A percentile compares a stretch with the other conserved stretches of the same genome.
These are phyloP conservation scores for Perca schrenkii DNA, from an alignment of 2,113 vertebrate species.

Conservation along the genomic window DNA sequence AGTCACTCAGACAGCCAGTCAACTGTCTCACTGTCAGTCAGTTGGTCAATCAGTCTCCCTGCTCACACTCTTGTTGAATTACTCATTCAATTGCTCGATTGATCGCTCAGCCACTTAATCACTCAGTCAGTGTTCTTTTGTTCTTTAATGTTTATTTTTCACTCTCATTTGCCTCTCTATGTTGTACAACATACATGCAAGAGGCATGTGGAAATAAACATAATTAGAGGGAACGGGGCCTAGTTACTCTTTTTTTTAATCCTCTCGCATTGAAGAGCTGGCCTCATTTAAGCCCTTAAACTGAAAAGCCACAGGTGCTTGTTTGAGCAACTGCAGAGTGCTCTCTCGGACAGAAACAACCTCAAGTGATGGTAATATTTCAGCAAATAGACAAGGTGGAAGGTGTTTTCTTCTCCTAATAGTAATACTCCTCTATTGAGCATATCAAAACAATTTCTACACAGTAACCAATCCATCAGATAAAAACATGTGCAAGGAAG, in stretches of 20 bases:
- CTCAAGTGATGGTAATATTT: conserved; percentile 12
- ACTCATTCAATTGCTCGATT: conserved; percentile 48
- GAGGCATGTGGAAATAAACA: neutral
- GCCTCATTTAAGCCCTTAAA: neutral
- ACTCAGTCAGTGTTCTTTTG: conserved; percentile 1
- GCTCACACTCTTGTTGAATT: conserved; percentile 26
- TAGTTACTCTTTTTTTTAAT: neutral
- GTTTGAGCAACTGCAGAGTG: conserved; percentile 23
- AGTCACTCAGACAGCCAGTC: conserved; percentile 64
- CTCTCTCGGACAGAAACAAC: conserved; percentile 25
- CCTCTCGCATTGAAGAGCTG: neutral
- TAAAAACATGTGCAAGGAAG: too few relatives aligned
- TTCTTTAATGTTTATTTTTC: neutral
- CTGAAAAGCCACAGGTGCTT: conserved; percentile 24
- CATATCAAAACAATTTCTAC: too few relatives aligned
- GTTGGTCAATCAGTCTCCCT: conserved; percentile 17
- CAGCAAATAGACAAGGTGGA: neutral
- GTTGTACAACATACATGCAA: neutral
- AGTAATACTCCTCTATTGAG: neutral
- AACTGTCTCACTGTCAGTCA: conserved; percentile 62
- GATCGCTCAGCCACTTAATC: conserved; percentile 26
- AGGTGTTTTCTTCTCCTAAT: conserved; percentile 5
- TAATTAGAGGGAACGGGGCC: neutral
- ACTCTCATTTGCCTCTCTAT: neutral
- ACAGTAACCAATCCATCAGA: too few relatives aligned